Base-by-base conservation (phyloP, 2,113 vertebrate species). In the Macrotus californicus region DNA sequence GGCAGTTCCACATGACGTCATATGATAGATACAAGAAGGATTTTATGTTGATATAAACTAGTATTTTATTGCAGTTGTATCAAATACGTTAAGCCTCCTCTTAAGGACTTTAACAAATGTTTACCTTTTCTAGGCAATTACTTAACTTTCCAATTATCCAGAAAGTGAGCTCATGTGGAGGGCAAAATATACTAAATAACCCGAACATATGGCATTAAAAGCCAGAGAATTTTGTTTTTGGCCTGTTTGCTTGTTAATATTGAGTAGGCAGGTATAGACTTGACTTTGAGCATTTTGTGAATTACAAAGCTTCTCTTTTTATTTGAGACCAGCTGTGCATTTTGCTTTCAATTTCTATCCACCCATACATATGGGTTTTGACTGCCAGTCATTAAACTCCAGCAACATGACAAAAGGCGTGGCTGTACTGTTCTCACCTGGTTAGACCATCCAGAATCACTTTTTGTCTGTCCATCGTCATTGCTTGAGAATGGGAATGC, bases 51-150 rank as follows among this genome's bases (percentile, higher is more conserved):
- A 96, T 19, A 86, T 79, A 97, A 98, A 96, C 84, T 93, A 93
- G 95, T 94, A 93, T 94, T 98, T 98, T 97, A 97, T 97, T 98
- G 97, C 96, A 83, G 59, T 95, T 92, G 56, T 98, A 98, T 98
- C 98, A 97, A 97, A 91, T 96, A 97, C 93, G 93, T 96, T 97
- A 97, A 97, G 84, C 43, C 82, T 97, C 94, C 96, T 97, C 94
- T 97, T 94, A 97, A 87, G 52, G 80, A 97, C 6, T 1, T 97
- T 96, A 96, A 97, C 89, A 97, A 97, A 98, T 98, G 97, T 98
- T 98, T 98, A 98, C 97, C 96, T 98, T 98, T 98, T 94, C 95
- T 92, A 97, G 97, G 98, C 97, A 97, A 97, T 98, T 98, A 98
- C 98, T 98, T 98, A 97, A 97, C 94, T 97, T 97, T 96, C 94